Evolutionary conservation across 2,797 vertebrate genomes (phyloP), one percentile per base, ranked within the genome.

Genomic region (Ceryle rudis): DNA sequence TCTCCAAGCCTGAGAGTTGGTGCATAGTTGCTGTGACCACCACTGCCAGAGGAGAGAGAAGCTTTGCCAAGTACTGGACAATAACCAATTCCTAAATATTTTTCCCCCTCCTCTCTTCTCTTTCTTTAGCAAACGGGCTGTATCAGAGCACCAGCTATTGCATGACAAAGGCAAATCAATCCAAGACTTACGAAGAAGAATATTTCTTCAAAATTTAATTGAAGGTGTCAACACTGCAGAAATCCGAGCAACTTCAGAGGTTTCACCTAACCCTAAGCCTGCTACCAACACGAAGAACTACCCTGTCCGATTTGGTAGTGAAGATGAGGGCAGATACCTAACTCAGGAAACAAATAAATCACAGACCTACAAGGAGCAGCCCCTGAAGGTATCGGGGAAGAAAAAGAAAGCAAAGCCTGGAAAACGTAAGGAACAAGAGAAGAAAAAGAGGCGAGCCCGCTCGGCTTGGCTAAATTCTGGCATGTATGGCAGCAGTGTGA

Each of bases 341-440:
- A 99, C 99, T 81, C 99, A 99, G 97, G 99, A 99, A 98, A 99
- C 99, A 97, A 98, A 99, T 98, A 99, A 99, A 96, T 98, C 98
- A n/a, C 97, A 98, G 90, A 98, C 98, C 9, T 99, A 98, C 95
- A 99, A 99, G 93, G 99, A 99, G 91, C 99, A 99, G 93, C 98
- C 98, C 5, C 96, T 98, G 52, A 99, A 99, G 98, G 97, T 93
- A 14, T 97, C 98, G 0, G 98, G 98, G 65, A 99, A 99, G 97
- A 99, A 98, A 96, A 99, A 99, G 98, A 99, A 99, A 96, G 98
- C 98, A 46, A 99, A 99, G 81, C 97, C 98, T 28, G 99, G 99
- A 14, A 98, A 99, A 78, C 99, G 99, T 79, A 99, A 98, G 97
- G 99, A 99, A 31, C 99, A 98, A 13, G 99, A 99, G 55, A 99